Evolutionary conservation across 2,113 vertebrate species (phyloP), one percentile per base, ranked within the genome.

Genomic region (Anas platyrhynchos): DNA sequence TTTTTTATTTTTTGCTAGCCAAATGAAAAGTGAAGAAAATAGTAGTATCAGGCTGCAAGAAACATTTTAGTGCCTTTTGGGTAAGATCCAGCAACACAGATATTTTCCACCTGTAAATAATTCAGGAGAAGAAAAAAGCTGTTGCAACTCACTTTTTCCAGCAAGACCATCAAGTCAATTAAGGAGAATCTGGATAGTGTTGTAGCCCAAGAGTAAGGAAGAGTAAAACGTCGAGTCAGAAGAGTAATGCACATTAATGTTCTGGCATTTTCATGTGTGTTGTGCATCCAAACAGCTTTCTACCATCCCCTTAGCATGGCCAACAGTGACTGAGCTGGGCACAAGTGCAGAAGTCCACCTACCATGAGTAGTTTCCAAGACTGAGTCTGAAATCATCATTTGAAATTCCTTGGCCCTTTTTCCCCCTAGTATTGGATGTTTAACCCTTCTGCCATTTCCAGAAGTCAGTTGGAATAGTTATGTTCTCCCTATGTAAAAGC

Each of bases 51-150:
- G 59, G 23, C 71, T 67, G 38, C 74, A 77, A 91, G 84, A 93
- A 91, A 73, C 48, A 73, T 92, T 91, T 93, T 93, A 91, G 46
- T 89, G 59, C 44, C 77, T 95, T 96, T 85, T 93, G 93, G 81
- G 94, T 89, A 85, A 93, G 71, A 78, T 91, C 96, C 96, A 96
- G 63, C 16, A 83, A 79, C 83, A 83, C 67, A 83, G 89, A 85
- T 87, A 92, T 91, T 95, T 96, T 95, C 94, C 93, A 93, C 96
- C 93, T 97, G 94, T 96, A 97, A 96, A 97, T 96, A 96, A 97
- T 96, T 97, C 88, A 96, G 78, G 22, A 94, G 86, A 91, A 94
- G 67, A 87, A 87, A 95, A 94, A 88, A 82, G 66, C 48, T 5
- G 3, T 87, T 63, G 36, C 93, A 92, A 83, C 48, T 93, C 25